phyloP scores from a whole-genome alignment of 2,113 vertebrate genomes.

The Amazona guildingii region DNA sequence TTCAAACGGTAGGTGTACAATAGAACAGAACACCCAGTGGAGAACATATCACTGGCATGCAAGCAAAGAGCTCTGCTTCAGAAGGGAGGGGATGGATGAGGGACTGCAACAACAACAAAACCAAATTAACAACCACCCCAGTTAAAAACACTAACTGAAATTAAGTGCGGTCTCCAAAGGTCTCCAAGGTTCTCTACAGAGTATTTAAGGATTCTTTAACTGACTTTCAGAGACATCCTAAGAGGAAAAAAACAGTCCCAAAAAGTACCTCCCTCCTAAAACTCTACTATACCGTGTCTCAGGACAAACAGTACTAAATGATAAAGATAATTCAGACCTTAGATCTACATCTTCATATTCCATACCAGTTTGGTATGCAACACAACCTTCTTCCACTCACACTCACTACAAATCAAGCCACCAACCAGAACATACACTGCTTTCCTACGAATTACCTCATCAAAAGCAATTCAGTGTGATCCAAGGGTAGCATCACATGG shows the following conservation, averaged over 20 bases:
- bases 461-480: background rate
- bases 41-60: background rate
- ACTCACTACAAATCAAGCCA: background rate
- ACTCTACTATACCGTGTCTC: background rate
- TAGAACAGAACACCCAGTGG: background rate
- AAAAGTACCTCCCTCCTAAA: background rate
- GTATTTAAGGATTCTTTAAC: background rate
- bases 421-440: background rate
- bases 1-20: background rate
- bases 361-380: background rate
- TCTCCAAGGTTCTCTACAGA: background rate
- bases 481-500: slow-evolving; percentile 9
- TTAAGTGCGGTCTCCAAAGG: background rate
- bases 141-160: background rate
- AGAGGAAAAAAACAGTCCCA: background rate
- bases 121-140: background rate
- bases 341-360: background rate
- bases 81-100: background rate
- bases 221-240: background rate
- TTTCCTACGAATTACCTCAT: background rate
- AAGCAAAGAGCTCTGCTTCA: background rate
- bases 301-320: background rate
- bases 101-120: background rate
- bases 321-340: background rate
- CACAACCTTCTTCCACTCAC: background rate